Conservation (phyloP, 2,888 invertebrate genomes). For the Heliconius ethilla region DNA sequence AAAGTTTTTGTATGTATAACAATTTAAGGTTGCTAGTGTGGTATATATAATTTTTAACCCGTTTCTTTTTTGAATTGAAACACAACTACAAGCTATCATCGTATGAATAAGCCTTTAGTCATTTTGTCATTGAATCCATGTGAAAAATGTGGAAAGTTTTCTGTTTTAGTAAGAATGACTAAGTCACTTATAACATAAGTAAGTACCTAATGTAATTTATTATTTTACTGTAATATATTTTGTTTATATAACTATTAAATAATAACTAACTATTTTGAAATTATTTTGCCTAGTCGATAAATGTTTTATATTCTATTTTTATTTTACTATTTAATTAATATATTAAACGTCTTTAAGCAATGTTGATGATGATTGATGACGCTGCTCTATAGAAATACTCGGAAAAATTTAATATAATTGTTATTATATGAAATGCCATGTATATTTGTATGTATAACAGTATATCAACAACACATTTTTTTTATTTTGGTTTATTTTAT, state of each 20-base stretch:
- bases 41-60: not conserved
- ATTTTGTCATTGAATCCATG: constrained; percentile 3
- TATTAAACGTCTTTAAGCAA: not conserved
- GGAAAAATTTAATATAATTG: not conserved
- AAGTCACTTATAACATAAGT: constrained; percentile 33
- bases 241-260: not conserved
- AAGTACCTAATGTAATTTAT: constrained; percentile 33
- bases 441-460: no score
- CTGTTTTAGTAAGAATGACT: constrained; percentile 20
- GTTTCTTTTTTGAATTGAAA: not conserved
- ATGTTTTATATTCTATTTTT: not conserved
- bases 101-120: not conserved
- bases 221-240: constrained; percentile 19
- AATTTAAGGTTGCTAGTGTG: no score
- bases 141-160: not conserved
- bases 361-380: no score
- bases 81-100: not conserved
- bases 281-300: constrained; percentile 11
- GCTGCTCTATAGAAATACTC: not conserved
- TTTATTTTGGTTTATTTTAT: no score
- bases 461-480: no score
- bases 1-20: no score
- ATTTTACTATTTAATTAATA: not conserved
- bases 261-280: constrained; percentile 2
- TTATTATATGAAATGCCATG: not conserved